A percentile compares a stretch with the other conserved stretches of the same genome.
These are phyloP conservation scores for Silurus lanzhouensis DNA, from an alignment of 2,797 vertebrate species.

Conservation along the genomic window DNA sequence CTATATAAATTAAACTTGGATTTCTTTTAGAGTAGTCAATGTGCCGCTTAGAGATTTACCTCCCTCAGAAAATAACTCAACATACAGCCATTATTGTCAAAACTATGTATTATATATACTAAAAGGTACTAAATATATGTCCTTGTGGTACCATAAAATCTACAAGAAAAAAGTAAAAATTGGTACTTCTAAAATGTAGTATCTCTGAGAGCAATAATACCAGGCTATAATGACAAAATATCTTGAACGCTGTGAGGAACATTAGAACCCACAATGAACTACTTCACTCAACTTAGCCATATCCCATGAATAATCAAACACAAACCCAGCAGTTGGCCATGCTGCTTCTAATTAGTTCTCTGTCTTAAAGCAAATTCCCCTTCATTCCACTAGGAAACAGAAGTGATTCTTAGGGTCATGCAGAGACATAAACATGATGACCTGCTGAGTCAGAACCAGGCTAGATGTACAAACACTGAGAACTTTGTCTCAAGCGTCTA, in stretches of 20 bases:
- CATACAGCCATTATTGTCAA: background rate
- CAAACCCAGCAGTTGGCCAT: conserved; percentile 33
- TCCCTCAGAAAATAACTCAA: too few relatives aligned
- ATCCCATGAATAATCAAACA: conserved; percentile 45
- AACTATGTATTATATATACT: background rate
- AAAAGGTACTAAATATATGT: too few relatives aligned
- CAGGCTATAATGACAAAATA: conserved; percentile 8
- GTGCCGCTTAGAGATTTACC: too few relatives aligned
- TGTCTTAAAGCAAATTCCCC: conserved; percentile 34
- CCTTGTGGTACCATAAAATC: background rate
- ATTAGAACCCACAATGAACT: conserved; percentile 21
- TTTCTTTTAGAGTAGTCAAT: too few relatives aligned
- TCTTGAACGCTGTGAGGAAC: conserved; percentile 6
- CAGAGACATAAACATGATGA: background rate
- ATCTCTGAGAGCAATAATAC: background rate
- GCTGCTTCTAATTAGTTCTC: conserved; percentile 43
- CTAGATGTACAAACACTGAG: conserved; percentile 23
- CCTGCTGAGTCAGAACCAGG: conserved; percentile 31
- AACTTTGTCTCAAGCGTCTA: conserved; percentile 22
- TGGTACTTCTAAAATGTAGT: background rate
- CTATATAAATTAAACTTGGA: too few relatives aligned
- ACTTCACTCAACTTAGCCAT: background rate
- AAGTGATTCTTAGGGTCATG: conserved; percentile 21
- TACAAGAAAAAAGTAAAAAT: background rate
- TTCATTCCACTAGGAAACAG: conserved; percentile 20